phyloP scores from a whole-genome alignment of 2,797 vertebrate species.

The Paramormyrops hopkinsi region DNA sequence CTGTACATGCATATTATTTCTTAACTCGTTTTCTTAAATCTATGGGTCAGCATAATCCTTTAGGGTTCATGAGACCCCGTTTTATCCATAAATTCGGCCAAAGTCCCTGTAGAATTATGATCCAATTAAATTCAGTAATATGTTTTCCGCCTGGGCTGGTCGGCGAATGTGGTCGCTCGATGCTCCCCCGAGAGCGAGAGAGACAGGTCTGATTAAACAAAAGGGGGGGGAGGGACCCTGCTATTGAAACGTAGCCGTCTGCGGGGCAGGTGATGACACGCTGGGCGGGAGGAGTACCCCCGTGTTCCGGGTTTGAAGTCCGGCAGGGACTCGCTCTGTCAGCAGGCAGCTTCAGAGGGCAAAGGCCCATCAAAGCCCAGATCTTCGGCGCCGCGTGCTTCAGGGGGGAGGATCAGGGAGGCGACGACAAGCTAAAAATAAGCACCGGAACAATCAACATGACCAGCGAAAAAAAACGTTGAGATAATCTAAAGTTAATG shows the following conservation, averaged over 20 bases:
- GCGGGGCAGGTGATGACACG: neutral
- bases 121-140: slow-evolving; percentile 36
- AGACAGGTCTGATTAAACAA: slow-evolving; percentile 9
- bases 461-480: neutral
- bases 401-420: neutral
- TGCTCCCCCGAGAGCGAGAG: slow-evolving; percentile 24
- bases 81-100: slow-evolving; percentile 29
- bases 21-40: slow-evolving; percentile 13
- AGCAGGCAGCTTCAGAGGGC: neutral
- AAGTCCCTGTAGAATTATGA: slow-evolving; percentile 29
- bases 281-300: neutral
- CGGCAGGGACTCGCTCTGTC: neutral
- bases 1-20: neutral
- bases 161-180: neutral
- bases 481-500: neutral
- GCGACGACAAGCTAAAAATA: neutral
- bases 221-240: slow-evolving; percentile 1
- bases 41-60: slow-evolving; percentile 24
- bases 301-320: neutral
- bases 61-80: slow-evolving; percentile 17
- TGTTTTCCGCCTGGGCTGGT: slow-evolving; percentile 34
- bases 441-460: neutral
- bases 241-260: neutral
- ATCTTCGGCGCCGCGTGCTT: neutral
- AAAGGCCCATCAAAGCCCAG: neutral